Base-by-base conservation (phyloP, 2,797 vertebrate genomes). In the Pachyuromys duprasi region DNA sequence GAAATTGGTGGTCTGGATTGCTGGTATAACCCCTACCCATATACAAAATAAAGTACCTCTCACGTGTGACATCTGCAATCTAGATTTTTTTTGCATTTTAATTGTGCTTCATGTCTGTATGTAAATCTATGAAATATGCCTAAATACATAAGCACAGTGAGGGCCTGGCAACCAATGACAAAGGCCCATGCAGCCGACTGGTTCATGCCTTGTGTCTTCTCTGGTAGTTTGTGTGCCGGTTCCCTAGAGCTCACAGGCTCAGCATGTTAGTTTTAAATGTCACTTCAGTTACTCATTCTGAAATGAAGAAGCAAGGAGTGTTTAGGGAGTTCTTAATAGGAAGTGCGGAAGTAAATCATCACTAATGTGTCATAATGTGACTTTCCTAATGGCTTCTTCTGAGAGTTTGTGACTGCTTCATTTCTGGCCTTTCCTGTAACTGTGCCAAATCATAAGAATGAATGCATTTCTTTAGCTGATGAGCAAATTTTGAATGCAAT, bases 231-330 rank as follows among this genome's bases (percentile, higher is more conserved):
- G 31, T 86, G 42, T 49, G n/a, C 55, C 86, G 0, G 55, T 88
- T 96, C 60, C 60, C 81, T 11, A 42, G 94, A 96, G 76, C 94
- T 81, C 82, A 94, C 80, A 82, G 90, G 69, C 62, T 65, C 62
- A 86, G 55, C 24, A 82, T 67, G 39, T 76, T 95, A 24, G 70
- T 92, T 96, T 70, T 78, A 78, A 96, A 89, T 96, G 91, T 88
- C 62, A 90, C 86, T 95, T 74, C 76, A 84, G 87, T 88, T 94
- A 91, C 55, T 89, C 91, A 33, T 78, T 74, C 67, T 79, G 42
- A 87, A 84, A 42, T 67, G 49, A 92, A 93, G 90, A 93, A 57
- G 45, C 45, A 55, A 72, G 33, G 63, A 31, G 75, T 15, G 49
- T 74, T 95, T 6, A 57, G 74, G 90, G 96, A 93, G 72, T 89